Evolutionary conservation across 2,797 vertebrate species (phyloP).

Genomic region (Syncerus caffer): DNA sequence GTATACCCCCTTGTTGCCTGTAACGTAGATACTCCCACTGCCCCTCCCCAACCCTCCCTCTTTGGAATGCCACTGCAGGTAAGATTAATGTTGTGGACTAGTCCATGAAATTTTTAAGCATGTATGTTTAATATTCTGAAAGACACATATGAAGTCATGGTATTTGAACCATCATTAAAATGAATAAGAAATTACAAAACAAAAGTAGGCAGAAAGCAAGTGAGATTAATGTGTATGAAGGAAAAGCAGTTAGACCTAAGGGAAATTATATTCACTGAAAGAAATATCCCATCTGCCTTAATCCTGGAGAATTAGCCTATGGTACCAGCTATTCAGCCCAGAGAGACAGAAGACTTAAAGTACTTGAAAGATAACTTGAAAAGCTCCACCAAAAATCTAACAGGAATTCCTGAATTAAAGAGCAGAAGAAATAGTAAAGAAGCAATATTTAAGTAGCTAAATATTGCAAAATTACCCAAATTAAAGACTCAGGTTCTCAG

Average conservation of each 20-base stretch:
- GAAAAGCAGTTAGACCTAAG: not conserved
- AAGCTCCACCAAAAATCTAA: not conserved
- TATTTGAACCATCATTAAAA: not conserved
- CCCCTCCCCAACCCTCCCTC: not conserved
- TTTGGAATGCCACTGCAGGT: not conserved
- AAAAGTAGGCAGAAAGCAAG: constrained; percentile 28
- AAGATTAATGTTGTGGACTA: not conserved
- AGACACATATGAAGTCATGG: not conserved
- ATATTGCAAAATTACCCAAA: not conserved
- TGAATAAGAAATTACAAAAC: not conserved
- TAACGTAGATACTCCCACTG: not conserved
- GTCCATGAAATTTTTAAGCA: not conserved
- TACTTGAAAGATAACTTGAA: not conserved
- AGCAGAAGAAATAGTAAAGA: not conserved
- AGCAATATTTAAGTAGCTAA: not conserved
- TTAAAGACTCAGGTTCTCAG: not conserved
- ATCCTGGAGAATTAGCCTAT: not conserved
- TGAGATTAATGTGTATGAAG: not conserved
- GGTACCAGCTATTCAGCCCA: not conserved
- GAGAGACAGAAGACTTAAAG: not conserved
- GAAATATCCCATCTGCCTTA: not conserved
- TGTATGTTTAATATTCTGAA: not conserved
- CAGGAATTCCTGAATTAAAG: not conserved
- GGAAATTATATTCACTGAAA: not conserved
- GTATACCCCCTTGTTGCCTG: not conserved